Evolutionary conservation across 2,888 invertebrate genomes (phyloP).

Genomic region (Stictocephala bisonia): DNA sequence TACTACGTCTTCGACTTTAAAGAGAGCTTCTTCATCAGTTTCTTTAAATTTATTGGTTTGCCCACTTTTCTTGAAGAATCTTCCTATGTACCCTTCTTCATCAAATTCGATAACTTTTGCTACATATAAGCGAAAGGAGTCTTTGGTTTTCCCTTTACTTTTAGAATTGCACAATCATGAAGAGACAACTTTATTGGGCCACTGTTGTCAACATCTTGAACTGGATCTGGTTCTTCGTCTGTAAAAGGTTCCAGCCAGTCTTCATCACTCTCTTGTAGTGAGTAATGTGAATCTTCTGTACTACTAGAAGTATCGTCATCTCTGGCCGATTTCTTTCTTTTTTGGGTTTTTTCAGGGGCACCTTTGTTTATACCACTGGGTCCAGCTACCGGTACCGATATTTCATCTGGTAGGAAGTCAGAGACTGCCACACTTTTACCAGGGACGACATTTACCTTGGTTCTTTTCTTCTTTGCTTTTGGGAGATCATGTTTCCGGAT

Average conservation of each 20-base stretch:
- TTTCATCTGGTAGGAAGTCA: conserved; percentile 18
- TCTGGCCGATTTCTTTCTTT: conserved; percentile 7
- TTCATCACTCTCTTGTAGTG: conserved; percentile 28
- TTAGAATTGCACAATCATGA: conserved; percentile 33
- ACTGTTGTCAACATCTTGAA: not conserved
- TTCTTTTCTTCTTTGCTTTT: conserved; percentile 22
- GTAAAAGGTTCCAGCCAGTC: not conserved
- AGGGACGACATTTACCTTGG: conserved; percentile 21
- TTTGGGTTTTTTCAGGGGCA: conserved; percentile 13
- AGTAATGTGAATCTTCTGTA: conserved; percentile 30
- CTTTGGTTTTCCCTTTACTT: conserved; percentile 43
- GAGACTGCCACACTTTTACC: conserved; percentile 33
- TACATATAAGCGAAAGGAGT: conserved; percentile 35
- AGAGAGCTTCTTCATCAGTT: conserved; percentile 47
- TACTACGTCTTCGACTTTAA: conserved; percentile 38
- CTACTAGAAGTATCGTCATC: not conserved
- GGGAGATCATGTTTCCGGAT: conserved; percentile 14
- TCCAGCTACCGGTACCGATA: not conserved
- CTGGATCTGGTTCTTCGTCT: conserved; percentile 12
- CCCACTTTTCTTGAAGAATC: conserved; percentile 45
- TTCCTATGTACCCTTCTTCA: conserved; percentile 42
- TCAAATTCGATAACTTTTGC: conserved; percentile 34
- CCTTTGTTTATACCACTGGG: conserved; percentile 2
- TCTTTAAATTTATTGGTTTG: conserved; percentile 44
- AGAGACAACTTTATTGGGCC: conserved; percentile 17